Evolutionary conservation across 2,113 vertebrate species (phyloP).

Genomic region (Triplophysa dalaica): DNA sequence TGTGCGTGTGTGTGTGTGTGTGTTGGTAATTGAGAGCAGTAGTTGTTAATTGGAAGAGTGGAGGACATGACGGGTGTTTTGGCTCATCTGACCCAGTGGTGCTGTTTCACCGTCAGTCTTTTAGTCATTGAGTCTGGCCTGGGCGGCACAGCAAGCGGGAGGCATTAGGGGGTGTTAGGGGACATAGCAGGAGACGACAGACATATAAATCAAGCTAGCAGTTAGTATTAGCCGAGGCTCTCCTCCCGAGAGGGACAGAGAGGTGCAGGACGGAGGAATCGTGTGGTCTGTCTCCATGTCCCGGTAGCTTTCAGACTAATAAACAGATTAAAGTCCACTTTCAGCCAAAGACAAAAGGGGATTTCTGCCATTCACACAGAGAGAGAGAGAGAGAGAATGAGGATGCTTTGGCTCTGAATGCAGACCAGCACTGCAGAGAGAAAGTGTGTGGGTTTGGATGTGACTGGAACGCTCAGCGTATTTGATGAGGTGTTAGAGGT

Average conservation of each 20-base stretch:
- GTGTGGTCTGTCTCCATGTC: constrained; percentile 74
- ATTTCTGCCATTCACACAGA: constrained; percentile 59
- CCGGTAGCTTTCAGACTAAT: constrained; percentile 73
- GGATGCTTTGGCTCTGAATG: constrained; percentile 55
- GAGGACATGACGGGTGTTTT: constrained; percentile 33
- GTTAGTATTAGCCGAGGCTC: constrained; percentile 25
- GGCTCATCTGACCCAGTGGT: constrained; percentile 29
- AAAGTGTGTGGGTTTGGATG: constrained; percentile 31
- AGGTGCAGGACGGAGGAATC: constrained; percentile 28
- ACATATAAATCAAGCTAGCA: constrained; percentile 37
- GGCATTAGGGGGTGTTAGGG: constrained; percentile 26
- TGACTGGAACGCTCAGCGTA: constrained; percentile 3
- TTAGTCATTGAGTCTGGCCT: constrained; percentile 14
- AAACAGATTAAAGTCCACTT: constrained; percentile 82
- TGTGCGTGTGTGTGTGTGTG: constrained; percentile 7
- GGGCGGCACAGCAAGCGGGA: constrained; percentile 9
- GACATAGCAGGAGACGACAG: constrained; percentile 26
- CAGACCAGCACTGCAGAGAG: constrained; percentile 32
- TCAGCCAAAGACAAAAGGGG: constrained; percentile 74
- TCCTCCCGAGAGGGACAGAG: constrained; percentile 25
- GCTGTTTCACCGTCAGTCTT: constrained; percentile 29
- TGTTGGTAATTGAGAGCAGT: constrained; percentile 57
- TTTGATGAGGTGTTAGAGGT: constrained; percentile 19
- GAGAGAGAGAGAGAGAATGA: constrained; percentile 18
- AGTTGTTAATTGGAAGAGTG: constrained; percentile 56